A percentile compares a stretch with the other conserved stretches of the same genome.
These are phyloP conservation scores for Tenebrio molitor DNA, from an alignment of 1,140 invertebrate species.

Conservation along the genomic window DNA sequence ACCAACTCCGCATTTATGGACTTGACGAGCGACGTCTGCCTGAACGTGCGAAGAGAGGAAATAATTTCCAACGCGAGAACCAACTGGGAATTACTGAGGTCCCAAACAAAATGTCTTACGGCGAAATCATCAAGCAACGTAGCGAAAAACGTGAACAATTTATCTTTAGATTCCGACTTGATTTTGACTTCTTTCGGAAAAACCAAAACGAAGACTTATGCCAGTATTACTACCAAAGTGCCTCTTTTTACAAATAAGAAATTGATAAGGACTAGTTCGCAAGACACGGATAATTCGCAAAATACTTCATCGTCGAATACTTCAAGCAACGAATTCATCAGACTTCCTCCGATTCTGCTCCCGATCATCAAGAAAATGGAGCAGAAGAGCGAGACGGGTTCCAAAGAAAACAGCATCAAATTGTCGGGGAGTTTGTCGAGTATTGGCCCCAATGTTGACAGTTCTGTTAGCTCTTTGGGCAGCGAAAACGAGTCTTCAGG, in stretches of 20 bases:
- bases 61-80: constrained; percentile 85
- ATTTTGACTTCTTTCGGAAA: constrained; percentile 61
- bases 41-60: constrained; percentile 78
- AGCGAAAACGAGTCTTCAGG: constrained; percentile 54
- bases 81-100: constrained; percentile 83
- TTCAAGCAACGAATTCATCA: constrained; percentile 70
- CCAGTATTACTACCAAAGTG: constrained; percentile 52
- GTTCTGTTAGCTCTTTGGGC: constrained; percentile 72
- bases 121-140: constrained; percentile 48
- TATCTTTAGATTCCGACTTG: constrained; percentile 62
- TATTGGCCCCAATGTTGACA: constrained; percentile 76
- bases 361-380: constrained; percentile 69
- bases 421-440: constrained; percentile 71
- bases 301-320: constrained; percentile 66
- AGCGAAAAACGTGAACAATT: constrained; percentile 57
- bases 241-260: constrained; percentile 59
- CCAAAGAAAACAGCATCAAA: constrained; percentile 47
- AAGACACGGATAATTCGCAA: constrained; percentile 63
- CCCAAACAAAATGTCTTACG: constrained; percentile 72
- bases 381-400: constrained; percentile 49
- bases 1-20: constrained; percentile 77
- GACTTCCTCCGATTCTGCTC: constrained; percentile 78
- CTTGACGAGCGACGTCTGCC: constrained; percentile 76
- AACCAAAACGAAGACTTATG: constrained; percentile 47
- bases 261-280: constrained; percentile 49